These are phyloP conservation scores for Mercenaria mercenaria DNA, from an alignment of 1,140 invertebrate species.

Conservation along the genomic window DNA sequence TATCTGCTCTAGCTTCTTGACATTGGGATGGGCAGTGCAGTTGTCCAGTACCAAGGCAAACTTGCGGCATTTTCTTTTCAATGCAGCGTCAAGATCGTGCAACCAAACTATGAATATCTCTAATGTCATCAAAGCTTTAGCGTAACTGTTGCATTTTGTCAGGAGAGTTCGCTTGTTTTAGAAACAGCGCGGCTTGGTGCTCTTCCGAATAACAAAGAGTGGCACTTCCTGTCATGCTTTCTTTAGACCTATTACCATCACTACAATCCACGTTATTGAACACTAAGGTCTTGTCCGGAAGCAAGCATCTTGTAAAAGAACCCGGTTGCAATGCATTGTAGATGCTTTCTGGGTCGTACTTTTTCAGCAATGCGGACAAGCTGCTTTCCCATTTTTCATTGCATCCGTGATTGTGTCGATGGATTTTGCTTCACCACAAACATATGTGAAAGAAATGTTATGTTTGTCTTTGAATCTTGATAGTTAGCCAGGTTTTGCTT, in stretches of 20 bases:
- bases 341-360: conserved; percentile 32
- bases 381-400: neutral
- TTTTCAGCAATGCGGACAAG: too few relatives aligned
- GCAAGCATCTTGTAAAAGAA: conserved; percentile 64
- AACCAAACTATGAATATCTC: conserved; percentile 27
- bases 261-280: conserved; percentile 48
- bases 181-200: conserved; percentile 18
- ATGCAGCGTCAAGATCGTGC: neutral
- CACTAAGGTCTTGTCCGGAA: conserved; percentile 40
- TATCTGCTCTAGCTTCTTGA: conserved; percentile 3
- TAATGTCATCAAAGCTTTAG: neutral
- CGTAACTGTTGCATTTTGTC: neutral
- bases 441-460: neutral
- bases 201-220: neutral
- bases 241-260: conserved; percentile 85
- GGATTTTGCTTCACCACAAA: conserved; percentile 1
- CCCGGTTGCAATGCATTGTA: conserved; percentile 60
- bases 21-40: neutral
- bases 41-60: conserved; percentile 49
- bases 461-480: conserved; percentile 4
- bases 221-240: conserved; percentile 61
- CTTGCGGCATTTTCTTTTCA: neutral
- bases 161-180: conserved; percentile 28
- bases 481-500: neutral
- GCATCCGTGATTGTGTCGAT: neutral